phyloP scores from a whole-genome alignment of 2,797 vertebrate genomes.

The Champsocephalus esox region DNA sequence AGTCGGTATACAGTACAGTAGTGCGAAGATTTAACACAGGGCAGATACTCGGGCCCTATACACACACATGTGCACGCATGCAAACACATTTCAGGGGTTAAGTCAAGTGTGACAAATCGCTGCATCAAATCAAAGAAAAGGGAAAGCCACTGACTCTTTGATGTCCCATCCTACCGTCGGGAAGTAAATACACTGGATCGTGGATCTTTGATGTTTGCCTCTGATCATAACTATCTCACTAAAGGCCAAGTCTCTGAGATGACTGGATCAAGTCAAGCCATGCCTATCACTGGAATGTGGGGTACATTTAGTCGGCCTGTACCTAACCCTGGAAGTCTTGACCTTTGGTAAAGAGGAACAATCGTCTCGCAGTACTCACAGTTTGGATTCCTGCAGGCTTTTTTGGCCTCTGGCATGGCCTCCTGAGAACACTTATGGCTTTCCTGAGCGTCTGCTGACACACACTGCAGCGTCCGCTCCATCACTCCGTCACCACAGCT shows the following conservation, averaged over 20 bases:
- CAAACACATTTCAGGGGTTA: slow-evolving; percentile 30
- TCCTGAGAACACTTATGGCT: slow-evolving; percentile 83
- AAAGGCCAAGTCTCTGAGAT: slow-evolving; percentile 38
- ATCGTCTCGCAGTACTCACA: slow-evolving; percentile 85
- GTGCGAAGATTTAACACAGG: slow-evolving; percentile 15
- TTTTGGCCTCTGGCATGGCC: slow-evolving; percentile 86
- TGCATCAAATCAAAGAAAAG: slow-evolving; percentile 56
- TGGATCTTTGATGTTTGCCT: slow-evolving; percentile 45
- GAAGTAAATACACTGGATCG: slow-evolving; percentile 40
- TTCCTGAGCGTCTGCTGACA: slow-evolving; percentile 85
- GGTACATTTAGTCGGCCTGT: slow-evolving; percentile 7
- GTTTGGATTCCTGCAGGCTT: slow-evolving; percentile 86
- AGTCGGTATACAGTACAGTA: neutral
- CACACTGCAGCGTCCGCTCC: slow-evolving; percentile 91
- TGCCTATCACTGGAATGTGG: slow-evolving; percentile 9
- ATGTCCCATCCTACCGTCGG: slow-evolving; percentile 27
- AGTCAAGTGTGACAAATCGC: slow-evolving; percentile 51
- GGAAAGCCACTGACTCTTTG: slow-evolving; percentile 37
- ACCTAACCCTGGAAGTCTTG: slow-evolving; percentile 15
- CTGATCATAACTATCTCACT: slow-evolving; percentile 44
- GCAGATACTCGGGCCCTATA: slow-evolving; percentile 3
- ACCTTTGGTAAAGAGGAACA: slow-evolving; percentile 12
- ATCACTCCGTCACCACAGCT: slow-evolving; percentile 91
- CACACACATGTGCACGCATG: slow-evolving; percentile 17
- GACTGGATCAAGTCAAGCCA: slow-evolving; percentile 20